Conservation (phyloP, 2,797 vertebrate genomes). For the Molothrus aeneus region DNA sequence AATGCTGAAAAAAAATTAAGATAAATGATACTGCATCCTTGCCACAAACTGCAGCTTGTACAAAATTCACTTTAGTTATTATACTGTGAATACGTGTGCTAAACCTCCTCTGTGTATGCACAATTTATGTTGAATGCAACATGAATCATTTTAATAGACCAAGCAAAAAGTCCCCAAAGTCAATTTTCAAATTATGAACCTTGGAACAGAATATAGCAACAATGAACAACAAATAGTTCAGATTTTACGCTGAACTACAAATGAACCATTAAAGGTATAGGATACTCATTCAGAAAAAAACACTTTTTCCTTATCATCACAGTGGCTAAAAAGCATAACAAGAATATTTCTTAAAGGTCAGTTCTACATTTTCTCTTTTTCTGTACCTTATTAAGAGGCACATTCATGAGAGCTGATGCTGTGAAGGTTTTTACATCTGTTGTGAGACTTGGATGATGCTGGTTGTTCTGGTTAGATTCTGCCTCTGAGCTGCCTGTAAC, state of each 20-base stretch:
- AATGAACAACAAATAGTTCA: slow-evolving; percentile 76
- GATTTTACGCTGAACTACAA: slow-evolving; percentile 74
- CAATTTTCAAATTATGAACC: slow-evolving; percentile 90
- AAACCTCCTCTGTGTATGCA: slow-evolving; percentile 87
- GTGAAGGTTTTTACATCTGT: not conserved
- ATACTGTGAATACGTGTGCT: slow-evolving; percentile 79
- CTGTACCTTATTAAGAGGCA: not conserved
- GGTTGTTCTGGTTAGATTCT: not conserved
- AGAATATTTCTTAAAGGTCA: slow-evolving; percentile 18
- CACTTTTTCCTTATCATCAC: not conserved
- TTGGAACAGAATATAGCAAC: slow-evolving; percentile 83
- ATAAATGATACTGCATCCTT: slow-evolving; percentile 85
- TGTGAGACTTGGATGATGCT: not conserved
- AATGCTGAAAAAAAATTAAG: slow-evolving; percentile 86
- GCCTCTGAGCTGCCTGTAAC: not conserved
- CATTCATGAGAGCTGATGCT: not conserved
- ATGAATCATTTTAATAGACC: slow-evolving; percentile 98
- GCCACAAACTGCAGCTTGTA: slow-evolving; percentile 83
- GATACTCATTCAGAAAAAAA: slow-evolving; percentile 59
- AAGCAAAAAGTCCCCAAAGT: slow-evolving; percentile 87
- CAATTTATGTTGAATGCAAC: slow-evolving; percentile 91
- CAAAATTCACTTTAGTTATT: slow-evolving; percentile 89
- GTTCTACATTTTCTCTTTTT: not conserved
- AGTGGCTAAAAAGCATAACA: not conserved
- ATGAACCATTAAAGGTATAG: slow-evolving; percentile 75